Evolutionary conservation across 1,140 invertebrate species (phyloP).

Genomic region (Zaprionus ornatus): DNA sequence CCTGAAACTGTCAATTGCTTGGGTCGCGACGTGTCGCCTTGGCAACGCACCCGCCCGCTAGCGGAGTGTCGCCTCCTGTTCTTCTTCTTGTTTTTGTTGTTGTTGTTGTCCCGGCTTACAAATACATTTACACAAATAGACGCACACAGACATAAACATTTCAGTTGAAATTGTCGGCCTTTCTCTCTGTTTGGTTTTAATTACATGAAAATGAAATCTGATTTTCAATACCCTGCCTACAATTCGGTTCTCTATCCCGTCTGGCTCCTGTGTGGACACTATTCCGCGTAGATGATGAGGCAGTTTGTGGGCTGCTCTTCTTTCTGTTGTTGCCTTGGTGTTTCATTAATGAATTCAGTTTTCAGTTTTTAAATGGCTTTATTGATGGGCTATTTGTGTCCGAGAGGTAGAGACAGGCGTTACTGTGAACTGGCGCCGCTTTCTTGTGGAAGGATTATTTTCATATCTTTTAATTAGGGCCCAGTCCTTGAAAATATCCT

Average conservation of each 20-base stretch:
- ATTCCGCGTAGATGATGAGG: not conserved
- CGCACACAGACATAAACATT: not conserved
- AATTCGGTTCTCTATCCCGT: slow-evolving; percentile 22
- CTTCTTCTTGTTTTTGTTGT: slow-evolving; percentile 30
- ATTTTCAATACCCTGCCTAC: slow-evolving; percentile 37
- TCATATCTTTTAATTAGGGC: not conserved
- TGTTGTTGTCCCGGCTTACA: slow-evolving; percentile 34
- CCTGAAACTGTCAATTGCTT: slow-evolving; percentile 51
- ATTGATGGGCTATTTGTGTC: slow-evolving; percentile 15
- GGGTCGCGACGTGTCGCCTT: slow-evolving; percentile 36
- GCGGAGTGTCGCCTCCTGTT: not conserved
- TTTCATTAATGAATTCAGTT: slow-evolving; percentile 56
- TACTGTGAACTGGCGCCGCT: slow-evolving; percentile 19
- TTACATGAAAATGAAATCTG: slow-evolving; percentile 52
- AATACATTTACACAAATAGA: not conserved
- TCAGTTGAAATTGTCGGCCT: slow-evolving; percentile 7
- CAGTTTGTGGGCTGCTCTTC: slow-evolving; percentile 40
- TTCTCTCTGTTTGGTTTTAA: slow-evolving; percentile 48
- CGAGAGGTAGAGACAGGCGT: not conserved
- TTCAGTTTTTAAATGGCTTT: slow-evolving; percentile 16
- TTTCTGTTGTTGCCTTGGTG: slow-evolving; percentile 39
- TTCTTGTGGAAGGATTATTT: not conserved
- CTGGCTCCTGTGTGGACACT: not conserved
- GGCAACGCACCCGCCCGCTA: slow-evolving; percentile 23
- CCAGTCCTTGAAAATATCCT: not conserved